Percentiles rank a stretch among this genome's conserved stretches.
Conservation (phyloP, 53 echinoderm and acorn worm species). For the Pentamera pediparva region DNA sequence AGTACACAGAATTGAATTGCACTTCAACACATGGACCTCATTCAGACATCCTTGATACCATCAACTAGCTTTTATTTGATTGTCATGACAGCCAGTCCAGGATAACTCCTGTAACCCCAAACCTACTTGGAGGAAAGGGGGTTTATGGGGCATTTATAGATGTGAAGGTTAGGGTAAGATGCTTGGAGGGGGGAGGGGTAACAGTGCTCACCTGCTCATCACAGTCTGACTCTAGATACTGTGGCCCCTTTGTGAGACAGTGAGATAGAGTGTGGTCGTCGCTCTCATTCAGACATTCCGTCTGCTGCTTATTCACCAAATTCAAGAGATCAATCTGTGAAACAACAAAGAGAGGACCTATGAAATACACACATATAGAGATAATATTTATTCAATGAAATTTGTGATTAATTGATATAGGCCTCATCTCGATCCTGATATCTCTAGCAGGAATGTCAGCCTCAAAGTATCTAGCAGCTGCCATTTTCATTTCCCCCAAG, state of each 20-base stretch:
- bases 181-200: too few relatives aligned
- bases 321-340: constrained; percentile 55
- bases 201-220: constrained; percentile 88
- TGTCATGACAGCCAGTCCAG: too few relatives aligned
- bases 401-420: neutral
- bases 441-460: too few relatives aligned
- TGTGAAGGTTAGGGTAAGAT: too few relatives aligned
- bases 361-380: neutral
- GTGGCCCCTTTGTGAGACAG: constrained; percentile 63
- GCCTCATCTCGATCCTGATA: too few relatives aligned
- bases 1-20: too few relatives aligned
- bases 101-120: too few relatives aligned
- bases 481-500: too few relatives aligned
- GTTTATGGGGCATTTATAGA: neutral
- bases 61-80: too few relatives aligned
- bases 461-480: too few relatives aligned
- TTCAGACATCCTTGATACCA: too few relatives aligned
- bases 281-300: constrained; percentile 84
- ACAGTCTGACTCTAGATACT: constrained; percentile 86
- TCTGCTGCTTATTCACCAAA: constrained; percentile 54
- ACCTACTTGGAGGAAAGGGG: neutral
- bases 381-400: neutral
- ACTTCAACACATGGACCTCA: too few relatives aligned
- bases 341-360: neutral
- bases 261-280: constrained; percentile 67